phyloP scores from a whole-genome alignment of 2,797 vertebrate genomes.

The Rhabdophis nuchalis region DNA sequence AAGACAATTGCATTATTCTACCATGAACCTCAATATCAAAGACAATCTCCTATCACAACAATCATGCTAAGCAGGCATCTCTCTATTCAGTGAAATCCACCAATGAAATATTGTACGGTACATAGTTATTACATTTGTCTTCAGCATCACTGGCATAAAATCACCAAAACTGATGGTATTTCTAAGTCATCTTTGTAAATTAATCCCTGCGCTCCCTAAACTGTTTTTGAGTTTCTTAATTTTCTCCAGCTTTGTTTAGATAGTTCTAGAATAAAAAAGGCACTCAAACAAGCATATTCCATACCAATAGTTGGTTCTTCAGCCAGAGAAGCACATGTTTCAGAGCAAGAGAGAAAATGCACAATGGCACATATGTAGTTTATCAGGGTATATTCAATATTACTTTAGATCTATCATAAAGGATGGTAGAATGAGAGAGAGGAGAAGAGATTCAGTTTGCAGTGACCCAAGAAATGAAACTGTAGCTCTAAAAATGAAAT shows the following conservation, averaged over 20 bases:
- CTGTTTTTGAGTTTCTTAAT: slow-evolving; percentile 67
- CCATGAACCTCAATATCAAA: slow-evolving; percentile 17
- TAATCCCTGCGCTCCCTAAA: slow-evolving; percentile 63
- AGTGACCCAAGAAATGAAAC: not conserved
- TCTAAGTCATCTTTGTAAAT: slow-evolving; percentile 61
- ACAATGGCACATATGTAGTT: slow-evolving; percentile 2
- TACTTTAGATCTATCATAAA: rapidly evolving
- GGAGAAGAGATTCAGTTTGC: rapidly evolving
- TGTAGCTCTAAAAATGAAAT: slow-evolving; percentile 6
- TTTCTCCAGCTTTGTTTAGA: slow-evolving; percentile 70
- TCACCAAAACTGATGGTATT: slow-evolving; percentile 55
- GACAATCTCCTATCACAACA: slow-evolving; percentile 26
- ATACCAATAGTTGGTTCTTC: slow-evolving; percentile 65
- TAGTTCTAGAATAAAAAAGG: slow-evolving; percentile 66
- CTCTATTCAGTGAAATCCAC: not conserved
- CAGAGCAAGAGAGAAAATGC: slow-evolving; percentile 28
- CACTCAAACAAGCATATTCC: slow-evolving; percentile 57
- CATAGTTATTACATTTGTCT: slow-evolving; percentile 56
- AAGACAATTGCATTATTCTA: slow-evolving; percentile 8
- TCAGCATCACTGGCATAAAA: slow-evolving; percentile 54
- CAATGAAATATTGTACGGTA: slow-evolving; percentile 17
- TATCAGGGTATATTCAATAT: not conserved
- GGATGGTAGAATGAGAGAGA: rapidly evolving
- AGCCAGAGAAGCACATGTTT: slow-evolving; percentile 61
- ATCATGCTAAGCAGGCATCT: slow-evolving; percentile 46